Base-by-base conservation (phyloP, 2,113 vertebrate species). In the Vireo altiloquus region DNA sequence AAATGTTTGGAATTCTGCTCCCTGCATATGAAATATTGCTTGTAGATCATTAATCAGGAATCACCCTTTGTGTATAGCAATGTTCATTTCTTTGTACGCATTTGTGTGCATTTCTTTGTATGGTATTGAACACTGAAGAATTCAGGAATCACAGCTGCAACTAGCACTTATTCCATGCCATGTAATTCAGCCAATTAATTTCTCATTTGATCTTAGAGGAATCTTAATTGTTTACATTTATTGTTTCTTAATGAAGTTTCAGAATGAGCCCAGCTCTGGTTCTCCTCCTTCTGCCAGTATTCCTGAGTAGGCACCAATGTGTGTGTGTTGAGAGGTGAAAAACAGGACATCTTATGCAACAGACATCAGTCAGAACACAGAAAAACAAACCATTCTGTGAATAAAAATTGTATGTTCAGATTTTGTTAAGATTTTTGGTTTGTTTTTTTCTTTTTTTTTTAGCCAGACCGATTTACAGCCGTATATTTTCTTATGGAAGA, bases 401-500 rank as follows among this genome's bases (percentile, higher is more conserved):
- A 98, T 98, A 97, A 98, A 97, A 98, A 97, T 89, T 97, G 94
- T 98, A 97, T 92, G 98, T 97, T 94, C 92, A 97, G 97, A 95
- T 98, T 98, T 98, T 98, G 94, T 98, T 98, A 98, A 96, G 88
- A 93, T 94, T 95, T 31, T 56, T 23, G 56, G 23, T 61, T 69
- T 44, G 47, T 11, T 42, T 42, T 42, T 11, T 42, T 42, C 96
- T 96, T 33, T 95, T 97, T 87, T 98, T 98, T 98, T 97, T 94
- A 92, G 96, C 97, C 97, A 97, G 97, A 97, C 98, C 96, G 84
- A 97, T 98, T 97, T 98, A 98, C 97, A 98, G 97, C 97, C 96
- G 89, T 98, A 82, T 98, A 98, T 98, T 98, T 98, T 98, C 98
- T 97, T 98, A 98, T 54, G 96, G 96, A 97, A 97, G 97, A 96